A percentile compares a stretch with the other conserved stretches of the same genome.
These are phyloP conservation scores for Trissonchulus sp. DNA, from an alignment of 2,888 invertebrate genomes.

Conservation along the genomic window DNA sequence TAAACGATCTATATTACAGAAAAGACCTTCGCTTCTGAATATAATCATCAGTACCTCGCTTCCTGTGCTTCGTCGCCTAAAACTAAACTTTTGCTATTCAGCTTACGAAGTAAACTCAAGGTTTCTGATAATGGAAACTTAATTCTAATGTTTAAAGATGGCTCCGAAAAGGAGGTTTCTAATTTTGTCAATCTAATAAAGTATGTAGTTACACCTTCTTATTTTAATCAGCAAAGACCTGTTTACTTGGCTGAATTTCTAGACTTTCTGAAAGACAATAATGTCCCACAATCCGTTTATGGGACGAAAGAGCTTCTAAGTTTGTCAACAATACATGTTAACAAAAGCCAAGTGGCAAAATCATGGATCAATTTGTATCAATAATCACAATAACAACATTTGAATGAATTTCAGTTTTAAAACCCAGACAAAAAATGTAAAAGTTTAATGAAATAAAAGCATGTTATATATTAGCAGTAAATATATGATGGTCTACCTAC, in stretches of 20 bases:
- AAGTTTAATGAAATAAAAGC: too few species aligned
- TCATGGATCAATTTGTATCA: too few species aligned
- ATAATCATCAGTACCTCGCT: not conserved
- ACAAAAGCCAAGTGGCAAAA: too few species aligned
- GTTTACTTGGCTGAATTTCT: not conserved
- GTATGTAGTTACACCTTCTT: not conserved
- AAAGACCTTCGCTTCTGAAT: not conserved
- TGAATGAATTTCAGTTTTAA: too few species aligned
- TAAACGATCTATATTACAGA: not conserved
- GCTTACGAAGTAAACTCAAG: not conserved
- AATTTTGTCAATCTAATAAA: not conserved
- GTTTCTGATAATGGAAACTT: not conserved
- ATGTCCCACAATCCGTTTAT: not conserved
- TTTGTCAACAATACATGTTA: too few species aligned
- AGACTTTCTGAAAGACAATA: not conserved
- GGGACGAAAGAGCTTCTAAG: not conserved
- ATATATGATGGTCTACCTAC: too few species aligned
- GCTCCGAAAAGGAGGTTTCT: not conserved
- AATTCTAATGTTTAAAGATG: not conserved
- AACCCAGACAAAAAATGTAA: too few species aligned
- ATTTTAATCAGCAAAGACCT: not conserved
- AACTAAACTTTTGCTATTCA: not conserved
- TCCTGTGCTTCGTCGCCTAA: too few species aligned
- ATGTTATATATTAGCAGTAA: too few species aligned
- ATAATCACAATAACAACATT: too few species aligned